Conservation (phyloP, 2,113 vertebrate genomes). For the Thermophis baileyi region DNA sequence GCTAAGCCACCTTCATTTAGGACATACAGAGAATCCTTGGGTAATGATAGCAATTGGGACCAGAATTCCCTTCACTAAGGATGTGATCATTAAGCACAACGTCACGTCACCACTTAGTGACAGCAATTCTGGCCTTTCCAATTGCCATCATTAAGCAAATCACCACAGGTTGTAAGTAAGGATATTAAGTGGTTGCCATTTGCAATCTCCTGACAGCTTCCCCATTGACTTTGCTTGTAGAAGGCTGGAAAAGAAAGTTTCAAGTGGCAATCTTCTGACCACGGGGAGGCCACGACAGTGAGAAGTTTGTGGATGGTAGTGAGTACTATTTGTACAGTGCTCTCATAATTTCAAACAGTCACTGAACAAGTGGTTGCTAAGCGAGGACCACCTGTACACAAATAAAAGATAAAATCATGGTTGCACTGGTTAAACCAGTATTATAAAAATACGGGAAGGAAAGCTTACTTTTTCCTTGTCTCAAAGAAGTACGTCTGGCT, state of each 20-base stretch:
- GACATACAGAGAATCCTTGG: neutral
- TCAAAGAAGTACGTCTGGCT: too few relatives aligned
- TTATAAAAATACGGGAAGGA: neutral
- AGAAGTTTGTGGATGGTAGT: neutral
- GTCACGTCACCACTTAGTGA: neutral
- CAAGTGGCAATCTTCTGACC: neutral
- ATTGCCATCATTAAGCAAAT: neutral
- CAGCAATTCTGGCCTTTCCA: neutral
- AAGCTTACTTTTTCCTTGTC: neutral
- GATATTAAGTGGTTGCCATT: neutral
- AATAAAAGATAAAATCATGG: neutral
- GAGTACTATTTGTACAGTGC: neutral
- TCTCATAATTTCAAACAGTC: neutral
- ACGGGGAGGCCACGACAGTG: neutral
- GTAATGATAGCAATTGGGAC: neutral
- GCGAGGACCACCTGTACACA: neutral
- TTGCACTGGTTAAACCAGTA: neutral
- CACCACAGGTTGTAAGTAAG: neutral
- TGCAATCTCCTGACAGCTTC: neutral
- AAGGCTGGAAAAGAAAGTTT: neutral
- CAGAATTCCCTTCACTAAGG: neutral
- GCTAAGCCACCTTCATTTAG: neutral
- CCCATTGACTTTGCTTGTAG: neutral
- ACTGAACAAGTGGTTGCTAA: neutral
- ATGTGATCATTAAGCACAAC: neutral